These are phyloP conservation scores for Hyles lineata DNA, from an alignment of 2,888 invertebrate genomes.

Conservation along the genomic window DNA sequence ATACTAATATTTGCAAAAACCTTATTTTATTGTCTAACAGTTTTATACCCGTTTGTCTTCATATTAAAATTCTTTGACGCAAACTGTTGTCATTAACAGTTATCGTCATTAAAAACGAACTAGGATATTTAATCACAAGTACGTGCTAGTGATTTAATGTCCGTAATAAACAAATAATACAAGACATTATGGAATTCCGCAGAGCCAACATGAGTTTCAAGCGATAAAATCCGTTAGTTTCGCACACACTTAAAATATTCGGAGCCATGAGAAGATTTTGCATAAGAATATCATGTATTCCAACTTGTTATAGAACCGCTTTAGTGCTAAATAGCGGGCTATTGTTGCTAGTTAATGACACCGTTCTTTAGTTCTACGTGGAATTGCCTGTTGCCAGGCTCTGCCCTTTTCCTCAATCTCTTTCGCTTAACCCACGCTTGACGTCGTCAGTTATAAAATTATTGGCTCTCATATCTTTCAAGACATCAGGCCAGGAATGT, in stretches of 20 bases:
- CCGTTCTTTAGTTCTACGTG: no score
- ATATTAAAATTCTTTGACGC: neutral
- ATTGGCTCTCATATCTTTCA: no score
- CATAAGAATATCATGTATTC: constrained; percentile 4
- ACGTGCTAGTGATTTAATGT: neutral
- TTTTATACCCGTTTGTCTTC: neutral
- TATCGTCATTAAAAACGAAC: neutral
- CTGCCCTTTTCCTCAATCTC: no score
- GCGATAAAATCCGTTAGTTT: constrained; percentile 11
- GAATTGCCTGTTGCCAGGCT: no score
- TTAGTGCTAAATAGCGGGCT: neutral
- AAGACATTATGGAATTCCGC: neutral
- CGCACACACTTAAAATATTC: neutral
- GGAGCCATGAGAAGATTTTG: neutral
- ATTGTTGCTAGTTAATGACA: neutral
- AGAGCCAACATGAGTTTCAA: neutral
- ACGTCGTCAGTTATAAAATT: no score
- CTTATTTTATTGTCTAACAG: neutral
- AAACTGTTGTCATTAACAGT: neutral
- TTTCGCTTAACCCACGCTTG: no score
- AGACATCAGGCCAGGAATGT: no score
- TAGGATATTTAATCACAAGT: constrained; percentile 1
- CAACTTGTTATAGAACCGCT: neutral
- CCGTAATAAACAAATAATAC: neutral
- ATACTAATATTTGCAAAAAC: neutral